Evolutionary conservation across 2,797 vertebrate species (phyloP), one percentile per base, ranked within the genome.

Genomic region (Ataeniobius toweri): DNA sequence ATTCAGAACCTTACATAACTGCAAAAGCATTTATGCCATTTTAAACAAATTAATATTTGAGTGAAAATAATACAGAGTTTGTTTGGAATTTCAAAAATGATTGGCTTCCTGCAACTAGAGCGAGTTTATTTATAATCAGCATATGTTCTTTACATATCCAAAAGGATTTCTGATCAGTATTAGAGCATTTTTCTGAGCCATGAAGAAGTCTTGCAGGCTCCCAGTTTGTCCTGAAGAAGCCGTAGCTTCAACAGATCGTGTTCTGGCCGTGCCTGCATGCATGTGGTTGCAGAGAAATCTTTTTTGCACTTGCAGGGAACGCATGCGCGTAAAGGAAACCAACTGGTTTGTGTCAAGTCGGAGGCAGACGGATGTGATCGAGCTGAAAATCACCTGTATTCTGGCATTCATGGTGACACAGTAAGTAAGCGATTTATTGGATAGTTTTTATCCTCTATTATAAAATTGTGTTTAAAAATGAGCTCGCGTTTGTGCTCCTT

Each of bases 351-450:
- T 91, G 89, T 93, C 86, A 87, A 91, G 80, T 84, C 88, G 89
- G 67, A 90, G 85, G 89, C 91, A 88, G 89, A 93, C 90, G 92
- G 92, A 93, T 93, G 91, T 87, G 93, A 90, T 85, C 91, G 82
- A 91, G 88, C 79, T 89, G 73, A 86, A 87, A 88, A 92, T 90
- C 93, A 92, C 92, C 93, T 93, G 92, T 87, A 93, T 89, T 89
- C 87, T 92, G 93, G 93, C 93, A 93, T 94, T 93, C 92, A 95
- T 94, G 94, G 94, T 94, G 92, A 94, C 93, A 94, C 92, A 93
- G 94, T 95, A 83, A 94, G 94, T 94, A 93, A 72, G 75, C 39
- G 0, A 74, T 71, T 61, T 46, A 63, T 89, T 44, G 10, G 26
- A 10, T 88, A 36, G 36, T 22, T 3, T 44, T 20, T 12, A 2